These are phyloP conservation scores for Itoplectis maculator DNA, from an alignment of 2,888 invertebrate genomes.

Conservation along the genomic window DNA sequence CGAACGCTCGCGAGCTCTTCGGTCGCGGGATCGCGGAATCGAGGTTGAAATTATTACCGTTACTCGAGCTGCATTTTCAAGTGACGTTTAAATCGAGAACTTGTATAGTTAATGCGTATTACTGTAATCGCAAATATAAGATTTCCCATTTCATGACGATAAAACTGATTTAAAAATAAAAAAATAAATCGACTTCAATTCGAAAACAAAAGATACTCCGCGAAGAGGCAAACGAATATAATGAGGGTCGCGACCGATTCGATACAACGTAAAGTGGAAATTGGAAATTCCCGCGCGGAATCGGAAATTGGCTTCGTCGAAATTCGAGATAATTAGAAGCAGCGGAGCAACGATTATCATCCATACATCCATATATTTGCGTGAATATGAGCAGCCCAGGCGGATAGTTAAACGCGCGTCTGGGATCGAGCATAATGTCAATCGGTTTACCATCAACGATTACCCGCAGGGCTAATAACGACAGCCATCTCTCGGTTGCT, in stretches of 20 bases:
- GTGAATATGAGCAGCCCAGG: background rate
- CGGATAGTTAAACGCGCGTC: conserved; percentile 4
- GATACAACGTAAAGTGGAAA: too few relatives aligned
- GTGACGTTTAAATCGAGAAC: too few relatives aligned
- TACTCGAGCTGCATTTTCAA: background rate
- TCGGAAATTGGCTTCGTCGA: background rate
- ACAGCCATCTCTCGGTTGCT: background rate
- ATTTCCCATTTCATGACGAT: too few relatives aligned
- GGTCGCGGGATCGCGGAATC: background rate
- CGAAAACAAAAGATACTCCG: background rate
- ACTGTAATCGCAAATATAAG: too few relatives aligned
- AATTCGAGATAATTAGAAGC: conserved; percentile 2
- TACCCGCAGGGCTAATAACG: background rate
- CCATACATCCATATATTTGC: background rate
- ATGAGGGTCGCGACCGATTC: too few relatives aligned
- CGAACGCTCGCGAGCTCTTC: conserved; percentile 13
- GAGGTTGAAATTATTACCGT: conserved; percentile 7
- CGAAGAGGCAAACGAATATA: background rate
- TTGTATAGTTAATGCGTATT: too few relatives aligned
- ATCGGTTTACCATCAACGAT: conserved; percentile 25
- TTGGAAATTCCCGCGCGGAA: background rate
- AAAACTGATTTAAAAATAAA: too few relatives aligned
- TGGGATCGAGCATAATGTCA: conserved; percentile 28
- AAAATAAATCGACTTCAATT: too few relatives aligned
- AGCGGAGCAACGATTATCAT: background rate